Evolutionary conservation across 1,140 invertebrate species (phyloP), one percentile per base, ranked within the genome.

Genomic region (Drosophila neocordata): DNA sequence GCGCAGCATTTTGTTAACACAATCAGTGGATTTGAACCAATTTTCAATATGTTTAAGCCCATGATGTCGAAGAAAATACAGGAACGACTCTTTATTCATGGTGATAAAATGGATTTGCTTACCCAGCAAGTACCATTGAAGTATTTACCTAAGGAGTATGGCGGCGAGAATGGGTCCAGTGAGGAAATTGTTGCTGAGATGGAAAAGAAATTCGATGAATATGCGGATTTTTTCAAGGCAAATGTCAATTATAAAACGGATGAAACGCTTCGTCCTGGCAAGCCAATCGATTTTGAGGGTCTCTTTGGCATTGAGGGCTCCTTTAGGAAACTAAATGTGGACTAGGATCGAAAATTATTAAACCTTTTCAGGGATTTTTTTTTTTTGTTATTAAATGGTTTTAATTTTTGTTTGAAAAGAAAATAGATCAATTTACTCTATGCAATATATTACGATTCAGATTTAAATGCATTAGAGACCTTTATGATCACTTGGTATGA

Each of bases 171-270:
- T 74, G 92, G 92, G 9, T 76, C 90, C 0, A 58, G 93, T 11
- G 74, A 91, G 37, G 92, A 93, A 59, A 91, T 85, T 5, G 89
- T 94, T 91, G 92, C 65, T 69, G 92, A 69, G 92, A 77, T 62
- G 94, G 93, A 93, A 91, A 92, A 87, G 13, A 94, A 94, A 79
- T 91, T 95, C 3, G 93, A 93, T 55, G 92, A 91, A 15, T 93
- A 93, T 68, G 83, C 92, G 0, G 92, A 94, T 24, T 94, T 93
- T 90, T 94, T 94, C 76, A 77, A 93, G 27, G 92, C 93, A 27
- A 93, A 94, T 80, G 92, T 92, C 31, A 90, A 92, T 24, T 92
- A 92, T 51, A 85, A 91, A 15, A 93, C 93, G 0, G 92, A 94
- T 67, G 94, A 95, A 80, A 92, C 91, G 8, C 92, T 93, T 62